phyloP scores from a whole-genome alignment of 2,888 invertebrate species.

The Mycogona germanica region DNA sequence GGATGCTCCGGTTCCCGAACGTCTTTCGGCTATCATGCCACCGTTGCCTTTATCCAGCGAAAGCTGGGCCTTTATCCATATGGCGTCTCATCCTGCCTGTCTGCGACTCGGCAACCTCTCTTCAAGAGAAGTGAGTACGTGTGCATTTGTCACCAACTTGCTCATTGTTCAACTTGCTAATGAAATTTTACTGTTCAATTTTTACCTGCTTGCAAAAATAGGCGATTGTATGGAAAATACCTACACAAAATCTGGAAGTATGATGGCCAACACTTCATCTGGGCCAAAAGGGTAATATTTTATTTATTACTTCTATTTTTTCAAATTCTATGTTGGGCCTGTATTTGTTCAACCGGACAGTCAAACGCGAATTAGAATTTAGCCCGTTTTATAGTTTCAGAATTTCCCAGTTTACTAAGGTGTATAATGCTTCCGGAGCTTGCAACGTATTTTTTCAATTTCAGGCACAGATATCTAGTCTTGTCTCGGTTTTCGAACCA shows the following conservation, averaged over 20 bases:
- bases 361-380: too few relatives aligned
- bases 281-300: constrained; percentile 14
- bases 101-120: background rate
- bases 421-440: too few relatives aligned
- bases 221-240: constrained; percentile 1
- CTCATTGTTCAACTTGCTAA: background rate
- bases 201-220: background rate
- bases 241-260: constrained; percentile 4
- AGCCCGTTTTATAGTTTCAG: too few relatives aligned
- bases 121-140: constrained; percentile 2
- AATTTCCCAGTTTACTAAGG: too few relatives aligned
- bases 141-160: background rate
- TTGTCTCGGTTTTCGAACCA: constrained; percentile 6
- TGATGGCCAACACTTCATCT: constrained; percentile 8
- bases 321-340: too few relatives aligned
- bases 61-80: constrained; percentile 10
- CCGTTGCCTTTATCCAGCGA: background rate
- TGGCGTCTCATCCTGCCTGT: constrained; percentile 10
- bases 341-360: too few relatives aligned
- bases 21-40: background rate
- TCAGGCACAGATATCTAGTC: constrained; percentile 10
- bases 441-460: constrained; percentile 1
- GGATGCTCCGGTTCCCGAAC: background rate
- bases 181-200: background rate
- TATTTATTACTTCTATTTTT: too few relatives aligned